Percentiles rank a stretch among this genome's conserved stretches.
These are phyloP conservation scores for Diadema setosum DNA, from an alignment of 35 echinoderm and acorn worm species.

Conservation along the genomic window DNA sequence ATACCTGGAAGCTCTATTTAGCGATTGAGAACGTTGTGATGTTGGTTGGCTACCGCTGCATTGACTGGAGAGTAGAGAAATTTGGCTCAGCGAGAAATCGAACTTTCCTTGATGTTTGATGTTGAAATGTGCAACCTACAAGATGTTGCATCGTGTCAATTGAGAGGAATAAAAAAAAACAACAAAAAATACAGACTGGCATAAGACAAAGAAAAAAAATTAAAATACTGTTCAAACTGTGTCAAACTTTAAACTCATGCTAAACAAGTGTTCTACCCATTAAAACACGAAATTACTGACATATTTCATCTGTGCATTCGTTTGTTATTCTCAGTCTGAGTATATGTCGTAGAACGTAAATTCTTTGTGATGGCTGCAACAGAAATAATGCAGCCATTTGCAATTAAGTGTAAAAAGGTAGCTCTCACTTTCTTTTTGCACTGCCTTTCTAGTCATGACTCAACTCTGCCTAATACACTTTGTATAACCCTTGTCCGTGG, in stretches of 20 bases:
- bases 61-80: not conserved
- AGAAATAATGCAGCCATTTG: no score
- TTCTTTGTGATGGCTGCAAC: no score
- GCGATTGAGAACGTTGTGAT: not conserved
- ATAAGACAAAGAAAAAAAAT: not conserved
- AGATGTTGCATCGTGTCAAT: not conserved
- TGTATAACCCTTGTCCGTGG: no score
- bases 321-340: no score
- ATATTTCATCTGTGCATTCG: not conserved
- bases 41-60: no score
- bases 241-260: conserved; percentile 1
- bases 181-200: not conserved
- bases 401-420: no score
- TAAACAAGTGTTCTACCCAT: conserved; percentile 16
- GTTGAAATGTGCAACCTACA: not conserved
- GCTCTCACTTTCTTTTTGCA: no score
- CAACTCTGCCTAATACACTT: no score
- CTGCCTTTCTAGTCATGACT: no score
- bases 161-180: not conserved
- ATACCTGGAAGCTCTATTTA: conserved; percentile 20
- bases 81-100: no score
- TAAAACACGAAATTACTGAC: conserved; percentile 13
- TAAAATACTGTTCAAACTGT: not conserved
- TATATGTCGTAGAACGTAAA: no score
- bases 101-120: not conserved